These are phyloP conservation scores for Anastatus disparis DNA, from an alignment of 1,140 invertebrate species.

Conservation along the genomic window DNA sequence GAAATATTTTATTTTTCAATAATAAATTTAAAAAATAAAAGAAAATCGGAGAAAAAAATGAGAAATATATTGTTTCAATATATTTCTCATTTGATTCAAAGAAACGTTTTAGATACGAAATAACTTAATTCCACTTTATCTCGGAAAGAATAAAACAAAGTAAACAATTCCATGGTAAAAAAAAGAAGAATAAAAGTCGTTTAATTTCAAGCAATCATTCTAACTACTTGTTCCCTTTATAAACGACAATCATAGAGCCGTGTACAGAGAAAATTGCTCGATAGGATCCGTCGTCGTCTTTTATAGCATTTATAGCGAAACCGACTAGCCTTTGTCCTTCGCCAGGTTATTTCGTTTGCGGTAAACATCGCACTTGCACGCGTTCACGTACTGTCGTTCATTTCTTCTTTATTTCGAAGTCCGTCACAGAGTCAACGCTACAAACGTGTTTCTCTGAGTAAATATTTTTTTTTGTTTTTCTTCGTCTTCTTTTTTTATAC, in stretches of 20 bases:
- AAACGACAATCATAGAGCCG: too few species aligned
- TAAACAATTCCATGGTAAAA: not conserved
- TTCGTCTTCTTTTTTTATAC: too few species aligned
- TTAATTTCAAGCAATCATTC: not conserved
- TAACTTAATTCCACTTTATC: too few species aligned
- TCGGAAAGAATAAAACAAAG: not conserved
- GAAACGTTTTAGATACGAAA: too few species aligned
- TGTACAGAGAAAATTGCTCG: too few species aligned
- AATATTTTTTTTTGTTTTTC: slow-evolving; percentile 33
- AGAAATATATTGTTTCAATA: too few species aligned
- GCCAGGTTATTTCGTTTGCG: not conserved
- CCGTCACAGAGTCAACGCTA: not conserved
- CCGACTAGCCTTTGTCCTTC: not conserved
- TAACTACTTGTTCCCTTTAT: not conserved
- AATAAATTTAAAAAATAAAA: too few species aligned
- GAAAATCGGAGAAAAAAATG: too few species aligned
- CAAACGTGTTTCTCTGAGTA: not conserved
- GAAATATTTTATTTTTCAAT: too few species aligned
- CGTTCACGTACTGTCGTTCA: too few species aligned
- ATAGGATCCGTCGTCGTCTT: too few species aligned
- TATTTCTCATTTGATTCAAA: too few species aligned
- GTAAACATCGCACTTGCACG: not conserved
- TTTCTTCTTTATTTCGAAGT: not conserved
- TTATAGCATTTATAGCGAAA: not conserved
- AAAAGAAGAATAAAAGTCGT: not conserved